Evolutionary conservation across 2,113 vertebrate species (phyloP), one percentile per base, ranked within the genome.

Genomic region (Cephalopholis sonnerati): DNA sequence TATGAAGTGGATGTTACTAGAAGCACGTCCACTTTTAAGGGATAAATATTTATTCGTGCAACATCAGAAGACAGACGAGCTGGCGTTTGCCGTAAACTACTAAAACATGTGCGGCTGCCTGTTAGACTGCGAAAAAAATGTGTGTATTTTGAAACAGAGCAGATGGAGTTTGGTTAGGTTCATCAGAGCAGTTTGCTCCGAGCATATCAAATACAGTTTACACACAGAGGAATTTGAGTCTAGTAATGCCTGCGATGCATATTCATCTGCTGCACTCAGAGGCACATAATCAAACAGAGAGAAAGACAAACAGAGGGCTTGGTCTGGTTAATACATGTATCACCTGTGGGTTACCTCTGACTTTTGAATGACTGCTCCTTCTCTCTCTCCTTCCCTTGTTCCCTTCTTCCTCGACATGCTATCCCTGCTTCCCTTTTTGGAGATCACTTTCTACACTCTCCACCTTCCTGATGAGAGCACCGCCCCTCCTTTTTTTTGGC

Each of bases 131-230:
- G 64, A 71, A 72, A 87, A 63, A 44, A 44, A 12, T 39, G 41
- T 50, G 71, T 27, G 61, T 54, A 41, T 84, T 79, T 80, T 75
- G 68, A 86, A 74, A 39, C 66, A 15, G 83, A 87, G 85, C 90
- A 91, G 92, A 90, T 89, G 90, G 88, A 89, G 90, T 86, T 91
- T 72, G 88, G 69, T 88, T 73, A 65, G 85, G 79, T 81, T 88
- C 90, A 83, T 91, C 80, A 75, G 85, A 82, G 89, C 86, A 66
- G 75, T 86, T 89, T 87, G 88, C 82, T 90, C 68, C 71, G 7
- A 90, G 88, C 88, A 83, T 81, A 87, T 86, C 77, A 87, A 87
- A 91, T 87, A 74, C 70, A 79, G 70, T 86, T 87, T 82, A 46
- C 86, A 83, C 91, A 88, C 91, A 65, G 82, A 87, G 81, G 90